Base-by-base conservation (phyloP, 2,888 invertebrate genomes). In the Craniophora ligustri region DNA sequence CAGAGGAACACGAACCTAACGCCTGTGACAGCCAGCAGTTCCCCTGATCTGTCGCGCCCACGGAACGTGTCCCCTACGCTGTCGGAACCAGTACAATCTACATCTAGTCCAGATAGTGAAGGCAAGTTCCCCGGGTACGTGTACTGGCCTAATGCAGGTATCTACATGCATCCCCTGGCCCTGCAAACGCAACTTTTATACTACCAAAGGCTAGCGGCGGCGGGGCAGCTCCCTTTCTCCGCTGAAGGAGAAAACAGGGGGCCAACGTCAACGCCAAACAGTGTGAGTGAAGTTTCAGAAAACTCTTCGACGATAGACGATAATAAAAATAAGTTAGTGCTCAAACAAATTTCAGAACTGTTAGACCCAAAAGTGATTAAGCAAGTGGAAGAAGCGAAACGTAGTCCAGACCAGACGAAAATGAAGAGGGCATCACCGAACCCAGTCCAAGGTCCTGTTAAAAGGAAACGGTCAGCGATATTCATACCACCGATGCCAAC, bases 401-500 rank as follows among this genome's bases (percentile, higher is more conserved):
- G 72, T 21, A 86, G 82, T 47, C 92, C 78, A 6, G 93, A 81
- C 64, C 87, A 76, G 60, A 66, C 58, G 4, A 94, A 87, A 85
- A 91, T 75, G 93, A 95, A 89, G 80, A 85, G 84, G 75, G 84
- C 80, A 71, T 89, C 84, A 30, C 93, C 79, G 46, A 94, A 89
- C 59, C 86, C 82, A 45, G 72, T 57, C 0, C 89, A 84, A 71
- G 93, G 79, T 6, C 91, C 83, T 0, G 95, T 95, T 1, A 97
- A 97, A 79, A 89, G 97, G 42, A 97, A 97, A 78, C 94, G 97
- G 0, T 96, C 97, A 0, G 97, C 97, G 0, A 97, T 97, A 66
- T 97, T 97, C 78, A 97, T 97, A 67, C 97, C 97, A 0, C 97
- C 97, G 0, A 95, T 97, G 85, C 96, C 97, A 0, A 92, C 96